A percentile compares a stretch with the other conserved stretches of the same genome.
Conservation (phyloP, 2,113 vertebrate species). For the Tauraco erythrolophus region DNA sequence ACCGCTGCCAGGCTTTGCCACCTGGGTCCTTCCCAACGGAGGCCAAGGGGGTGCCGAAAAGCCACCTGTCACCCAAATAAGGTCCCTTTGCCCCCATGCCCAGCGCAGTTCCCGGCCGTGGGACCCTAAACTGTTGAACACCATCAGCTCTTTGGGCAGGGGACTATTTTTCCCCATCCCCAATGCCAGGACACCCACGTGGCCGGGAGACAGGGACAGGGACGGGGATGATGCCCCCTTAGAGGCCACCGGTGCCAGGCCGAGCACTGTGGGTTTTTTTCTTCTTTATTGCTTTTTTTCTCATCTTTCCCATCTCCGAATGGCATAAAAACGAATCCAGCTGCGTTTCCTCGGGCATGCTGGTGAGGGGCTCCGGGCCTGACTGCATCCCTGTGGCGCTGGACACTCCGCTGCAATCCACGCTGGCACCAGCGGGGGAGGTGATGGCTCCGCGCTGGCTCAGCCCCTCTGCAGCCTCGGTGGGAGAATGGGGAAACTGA, state of each 20-base stretch:
- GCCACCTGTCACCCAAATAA: not conserved
- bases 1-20: not conserved
- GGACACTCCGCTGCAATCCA: fast-evolving
- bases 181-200: fast-evolving
- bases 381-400: fast-evolving
- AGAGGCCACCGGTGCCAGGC: not conserved
- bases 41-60: not conserved
- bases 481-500: not conserved
- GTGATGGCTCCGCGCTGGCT: not conserved
- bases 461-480: not conserved
- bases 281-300: not conserved
- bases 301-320: not conserved
- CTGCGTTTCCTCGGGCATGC: fast-evolving
- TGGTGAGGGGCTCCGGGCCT: not conserved
- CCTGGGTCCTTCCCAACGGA: fast-evolving
- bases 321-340: not conserved
- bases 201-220: not conserved
- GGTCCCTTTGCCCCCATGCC: not conserved
- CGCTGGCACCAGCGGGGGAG: fast-evolving
- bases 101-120: fast-evolving
- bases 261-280: not conserved
- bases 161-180: not conserved
- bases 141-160: fast-evolving
- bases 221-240: not conserved
- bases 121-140: fast-evolving